Conservation (phyloP, 2,888 invertebrate species). For the Apeira syringaria region DNA sequence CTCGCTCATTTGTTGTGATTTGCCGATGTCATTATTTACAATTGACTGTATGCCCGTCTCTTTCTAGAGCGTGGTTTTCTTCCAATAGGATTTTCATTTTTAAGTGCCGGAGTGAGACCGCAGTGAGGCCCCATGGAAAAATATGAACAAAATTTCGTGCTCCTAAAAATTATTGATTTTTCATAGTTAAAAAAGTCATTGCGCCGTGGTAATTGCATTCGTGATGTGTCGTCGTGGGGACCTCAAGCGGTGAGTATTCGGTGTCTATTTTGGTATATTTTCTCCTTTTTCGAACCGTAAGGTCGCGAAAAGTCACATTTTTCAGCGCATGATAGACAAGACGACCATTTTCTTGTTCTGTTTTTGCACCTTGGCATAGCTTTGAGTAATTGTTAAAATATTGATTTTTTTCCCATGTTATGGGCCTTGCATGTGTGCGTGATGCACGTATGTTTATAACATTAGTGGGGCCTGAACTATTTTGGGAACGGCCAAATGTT, state of each 20-base stretch:
- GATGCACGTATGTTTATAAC: constrained; percentile 72
- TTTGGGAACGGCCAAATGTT: constrained; percentile 78
- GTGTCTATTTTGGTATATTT: constrained; percentile 62
- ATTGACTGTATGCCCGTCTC: constrained; percentile 69
- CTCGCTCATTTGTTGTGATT: constrained; percentile 78
- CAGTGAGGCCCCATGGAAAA: constrained; percentile 68
- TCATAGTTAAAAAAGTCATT: constrained; percentile 72
- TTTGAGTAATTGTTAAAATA: constrained; percentile 60
- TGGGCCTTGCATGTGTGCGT: constrained; percentile 57
- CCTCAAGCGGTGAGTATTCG: constrained; percentile 56
- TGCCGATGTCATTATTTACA: constrained; percentile 77
- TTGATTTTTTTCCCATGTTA: constrained; percentile 60
- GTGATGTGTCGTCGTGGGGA: constrained; percentile 55
- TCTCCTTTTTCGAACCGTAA: constrained; percentile 46
- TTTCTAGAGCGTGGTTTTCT: constrained; percentile 70
- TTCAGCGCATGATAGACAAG: constrained; percentile 59
- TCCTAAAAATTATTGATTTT: constrained; percentile 83
- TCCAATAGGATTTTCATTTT: constrained; percentile 78
- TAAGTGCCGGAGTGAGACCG: constrained; percentile 69
- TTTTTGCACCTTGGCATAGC: constrained; percentile 35
- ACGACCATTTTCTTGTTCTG: constrained; percentile 59
- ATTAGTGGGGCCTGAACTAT: constrained; percentile 80
- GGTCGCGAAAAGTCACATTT: constrained; percentile 72
- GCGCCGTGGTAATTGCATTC: constrained; percentile 64
- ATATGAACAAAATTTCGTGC: constrained; percentile 76